phyloP scores from a whole-genome alignment of 2,113 vertebrate genomes.

The Hirundichthys speculiger region DNA sequence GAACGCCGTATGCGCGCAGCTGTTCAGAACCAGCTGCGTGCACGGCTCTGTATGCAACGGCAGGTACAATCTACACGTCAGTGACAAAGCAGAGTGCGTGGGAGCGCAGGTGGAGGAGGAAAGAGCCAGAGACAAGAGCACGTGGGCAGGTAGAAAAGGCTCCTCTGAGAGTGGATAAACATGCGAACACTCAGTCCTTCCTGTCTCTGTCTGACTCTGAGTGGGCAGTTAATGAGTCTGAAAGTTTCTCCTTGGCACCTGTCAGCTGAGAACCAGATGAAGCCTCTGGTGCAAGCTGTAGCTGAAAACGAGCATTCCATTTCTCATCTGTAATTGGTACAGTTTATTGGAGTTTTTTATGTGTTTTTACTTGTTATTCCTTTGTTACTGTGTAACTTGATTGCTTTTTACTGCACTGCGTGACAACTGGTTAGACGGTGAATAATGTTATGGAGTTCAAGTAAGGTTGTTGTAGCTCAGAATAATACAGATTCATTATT shows the following conservation, averaged over 20 bases:
- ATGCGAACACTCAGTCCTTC: conserved; percentile 68
- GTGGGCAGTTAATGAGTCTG: conserved; percentile 77
- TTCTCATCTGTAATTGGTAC: conserved; percentile 58
- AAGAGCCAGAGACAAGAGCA: conserved; percentile 53
- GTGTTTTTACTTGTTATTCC: conserved; percentile 12
- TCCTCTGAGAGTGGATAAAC: conserved; percentile 70
- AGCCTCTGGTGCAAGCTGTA: conserved; percentile 40
- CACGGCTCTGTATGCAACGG: neutral
- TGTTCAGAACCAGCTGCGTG: conserved; percentile 9
- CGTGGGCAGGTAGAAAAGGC: conserved; percentile 66
- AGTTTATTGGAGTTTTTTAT: conserved; percentile 20
- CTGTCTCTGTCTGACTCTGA: conserved; percentile 58
- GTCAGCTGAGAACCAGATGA: conserved; percentile 58
- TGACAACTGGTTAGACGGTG: neutral
- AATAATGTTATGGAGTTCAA: neutral
- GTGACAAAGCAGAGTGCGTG: conserved; percentile 53
- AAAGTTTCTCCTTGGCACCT: conserved; percentile 69
- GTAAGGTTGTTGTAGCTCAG: neutral
- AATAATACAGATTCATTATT: neutral
- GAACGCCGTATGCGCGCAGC: conserved; percentile 10
- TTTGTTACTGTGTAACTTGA: neutral
- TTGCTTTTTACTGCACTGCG: neutral
- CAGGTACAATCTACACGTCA: conserved; percentile 49
- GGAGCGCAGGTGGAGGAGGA: conserved; percentile 64
- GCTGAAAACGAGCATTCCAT: conserved; percentile 40